Evolutionary conservation across 2,888 invertebrate species (phyloP), one percentile per base, ranked within the genome.

Genomic region (Crocallis elinguaria): DNA sequence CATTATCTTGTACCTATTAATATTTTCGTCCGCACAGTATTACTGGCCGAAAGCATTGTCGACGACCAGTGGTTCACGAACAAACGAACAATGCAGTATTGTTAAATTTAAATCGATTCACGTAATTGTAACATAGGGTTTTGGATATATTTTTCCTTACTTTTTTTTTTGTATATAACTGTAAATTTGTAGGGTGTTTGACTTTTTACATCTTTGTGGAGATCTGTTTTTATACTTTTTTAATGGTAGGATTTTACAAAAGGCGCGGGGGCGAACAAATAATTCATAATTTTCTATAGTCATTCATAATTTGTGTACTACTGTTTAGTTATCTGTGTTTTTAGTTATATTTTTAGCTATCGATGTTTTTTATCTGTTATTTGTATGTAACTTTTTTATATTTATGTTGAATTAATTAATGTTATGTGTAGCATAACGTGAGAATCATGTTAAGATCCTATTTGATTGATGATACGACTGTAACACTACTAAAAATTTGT

Each of bases 131-230:
- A 67, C 14, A 75, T 82, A 84, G 67, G 74, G 73, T 77, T 87
- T 88, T 88, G 79, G 84, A 88, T 79, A 82, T 79, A 77, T 82
- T 82, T 86, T 82, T 75, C 38, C 55, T 70, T 64, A 19, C 11
- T 50, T 75, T 36, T 75, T n/a, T n/a, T 80, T 86, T 83, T 90
- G 88, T 90, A 90, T 77, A 89, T 88, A 88, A 76, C 78, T 90
- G 90, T 91, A 91, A 77, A 89, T 86, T 85, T 84, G 71, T 90
- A 88, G 83, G 75, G 75, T 83, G 82, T 77, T 82, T 67, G 75
- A 76, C 67, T 79, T 79, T 75, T 71, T 49, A 43, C 37, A 72
- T 66, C 60, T 77, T 81, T 73, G 82, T 82, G 83, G 84, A n/a
- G n/a, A 84, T 85, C 76, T 86, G 82, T 81, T 81, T 80, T 75